Percentiles rank a stretch among this genome's conserved stretches.
Conservation (phyloP, 2,888 invertebrate species). For the Tachina grossa region DNA sequence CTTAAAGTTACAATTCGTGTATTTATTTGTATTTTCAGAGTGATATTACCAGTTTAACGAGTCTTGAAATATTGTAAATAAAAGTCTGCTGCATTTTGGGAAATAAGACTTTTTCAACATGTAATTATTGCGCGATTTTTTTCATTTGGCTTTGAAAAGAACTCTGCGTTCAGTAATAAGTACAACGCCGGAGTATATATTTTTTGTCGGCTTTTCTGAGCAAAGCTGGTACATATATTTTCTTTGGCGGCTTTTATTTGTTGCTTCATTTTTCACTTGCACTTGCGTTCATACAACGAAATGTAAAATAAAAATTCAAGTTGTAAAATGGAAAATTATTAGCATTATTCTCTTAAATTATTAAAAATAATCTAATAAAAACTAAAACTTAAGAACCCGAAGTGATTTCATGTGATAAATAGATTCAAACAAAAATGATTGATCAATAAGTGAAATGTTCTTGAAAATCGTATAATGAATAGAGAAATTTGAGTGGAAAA, state of each 20-base stretch:
- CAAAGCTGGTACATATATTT: not conserved
- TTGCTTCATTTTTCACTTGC: constrained; percentile 19
- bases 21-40: too few relatives aligned
- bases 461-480: constrained; percentile 31
- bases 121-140: too few relatives aligned
- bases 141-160: not conserved
- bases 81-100: too few relatives aligned
- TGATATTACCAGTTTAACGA: too few relatives aligned
- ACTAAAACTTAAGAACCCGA: constrained; percentile 12
- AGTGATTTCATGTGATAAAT: not conserved
- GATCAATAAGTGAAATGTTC: not conserved
- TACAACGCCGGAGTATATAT: not conserved
- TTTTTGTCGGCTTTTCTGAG: not conserved
- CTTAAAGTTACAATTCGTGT: too few relatives aligned
- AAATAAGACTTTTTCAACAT: too few relatives aligned
- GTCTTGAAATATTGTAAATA: too few relatives aligned
- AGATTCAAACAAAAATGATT: not conserved
- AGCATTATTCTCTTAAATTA: constrained; percentile 43
- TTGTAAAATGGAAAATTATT: constrained; percentile 21
- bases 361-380: not conserved
- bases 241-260: constrained; percentile 16
- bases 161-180: not conserved
- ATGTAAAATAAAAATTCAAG: constrained; percentile 24
- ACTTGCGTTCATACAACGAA: constrained; percentile 44
- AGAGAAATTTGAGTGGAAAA: constrained; percentile 52